Conservation (phyloP, 1,140 invertebrate genomes). For the Diorhabda carinulata region DNA sequence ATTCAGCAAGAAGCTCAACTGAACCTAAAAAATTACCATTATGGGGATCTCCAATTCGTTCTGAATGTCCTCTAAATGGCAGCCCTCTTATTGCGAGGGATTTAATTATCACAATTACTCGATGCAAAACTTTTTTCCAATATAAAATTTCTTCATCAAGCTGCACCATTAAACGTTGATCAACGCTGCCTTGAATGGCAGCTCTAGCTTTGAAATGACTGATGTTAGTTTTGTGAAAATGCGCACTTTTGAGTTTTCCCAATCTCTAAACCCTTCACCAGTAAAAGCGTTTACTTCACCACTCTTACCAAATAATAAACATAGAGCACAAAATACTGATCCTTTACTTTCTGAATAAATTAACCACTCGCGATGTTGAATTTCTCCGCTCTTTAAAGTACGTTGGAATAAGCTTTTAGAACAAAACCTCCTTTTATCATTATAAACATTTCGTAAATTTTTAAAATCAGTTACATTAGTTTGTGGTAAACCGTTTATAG, state of each 20-base stretch:
- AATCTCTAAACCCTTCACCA: slow-evolving; percentile 20
- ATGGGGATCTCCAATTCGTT: slow-evolving; percentile 17
- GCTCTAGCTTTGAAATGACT: too few species aligned
- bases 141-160: slow-evolving; percentile 15
- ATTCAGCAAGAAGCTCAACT: slow-evolving; percentile 21
- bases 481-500: too few species aligned
- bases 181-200: slow-evolving; percentile 7
- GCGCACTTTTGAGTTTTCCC: slow-evolving; percentile 26
- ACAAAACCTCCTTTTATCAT: background rate
- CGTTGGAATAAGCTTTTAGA: slow-evolving; percentile 8
- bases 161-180: slow-evolving; percentile 15
- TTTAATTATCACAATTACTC: slow-evolving; percentile 14
- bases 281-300: slow-evolving; percentile 8
- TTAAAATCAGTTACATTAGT: background rate
- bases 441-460: background rate
- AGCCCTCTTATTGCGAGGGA: slow-evolving; percentile 17
- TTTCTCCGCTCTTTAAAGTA: slow-evolving; percentile 12
- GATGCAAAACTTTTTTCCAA: slow-evolving; percentile 10
- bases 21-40: slow-evolving; percentile 18
- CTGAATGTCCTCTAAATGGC: slow-evolving; percentile 18
- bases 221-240: background rate
- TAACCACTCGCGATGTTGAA: slow-evolving; percentile 6
- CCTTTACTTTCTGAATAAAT: slow-evolving; percentile 25
- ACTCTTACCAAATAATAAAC: slow-evolving; percentile 23
- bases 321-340: slow-evolving; percentile 28